Conservation (phyloP, 1,140 invertebrate species). For the Acyrthosiphon pisum region DNA sequence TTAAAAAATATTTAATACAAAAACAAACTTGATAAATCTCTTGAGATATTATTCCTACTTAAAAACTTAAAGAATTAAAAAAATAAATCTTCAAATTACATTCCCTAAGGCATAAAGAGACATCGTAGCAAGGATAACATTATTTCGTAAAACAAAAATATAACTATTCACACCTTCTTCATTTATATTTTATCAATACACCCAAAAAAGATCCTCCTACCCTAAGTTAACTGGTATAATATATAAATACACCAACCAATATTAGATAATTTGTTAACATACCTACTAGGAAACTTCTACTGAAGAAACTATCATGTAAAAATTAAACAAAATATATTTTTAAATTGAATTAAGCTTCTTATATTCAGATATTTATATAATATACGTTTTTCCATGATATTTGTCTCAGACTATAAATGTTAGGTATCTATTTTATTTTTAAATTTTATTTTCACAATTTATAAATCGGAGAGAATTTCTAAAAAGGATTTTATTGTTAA, state of each 20-base stretch:
- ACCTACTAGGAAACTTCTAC: neutral
- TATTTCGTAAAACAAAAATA: neutral
- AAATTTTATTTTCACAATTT: neutral
- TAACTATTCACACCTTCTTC: neutral
- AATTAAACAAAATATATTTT: neutral
- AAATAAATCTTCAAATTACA: neutral
- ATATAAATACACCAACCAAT: neutral
- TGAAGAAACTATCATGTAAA: neutral
- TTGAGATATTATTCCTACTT: neutral
- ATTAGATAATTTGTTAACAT: neutral
- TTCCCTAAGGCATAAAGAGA: neutral
- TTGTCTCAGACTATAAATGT: neutral
- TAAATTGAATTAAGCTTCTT: neutral
- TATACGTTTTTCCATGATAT: neutral
- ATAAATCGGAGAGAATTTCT: neutral
- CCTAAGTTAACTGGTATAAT: neutral
- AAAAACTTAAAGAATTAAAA: neutral
- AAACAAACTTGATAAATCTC: conserved; percentile 18
- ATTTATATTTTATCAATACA: neutral
- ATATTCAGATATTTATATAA: neutral
- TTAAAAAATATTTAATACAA: neutral
- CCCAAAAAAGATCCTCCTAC: neutral
- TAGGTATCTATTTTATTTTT: neutral
- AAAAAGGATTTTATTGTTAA: neutral
- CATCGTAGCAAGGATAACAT: neutral